Base-by-base conservation (phyloP, 2,113 vertebrate genomes). In the Atherinomorus stipes region DNA sequence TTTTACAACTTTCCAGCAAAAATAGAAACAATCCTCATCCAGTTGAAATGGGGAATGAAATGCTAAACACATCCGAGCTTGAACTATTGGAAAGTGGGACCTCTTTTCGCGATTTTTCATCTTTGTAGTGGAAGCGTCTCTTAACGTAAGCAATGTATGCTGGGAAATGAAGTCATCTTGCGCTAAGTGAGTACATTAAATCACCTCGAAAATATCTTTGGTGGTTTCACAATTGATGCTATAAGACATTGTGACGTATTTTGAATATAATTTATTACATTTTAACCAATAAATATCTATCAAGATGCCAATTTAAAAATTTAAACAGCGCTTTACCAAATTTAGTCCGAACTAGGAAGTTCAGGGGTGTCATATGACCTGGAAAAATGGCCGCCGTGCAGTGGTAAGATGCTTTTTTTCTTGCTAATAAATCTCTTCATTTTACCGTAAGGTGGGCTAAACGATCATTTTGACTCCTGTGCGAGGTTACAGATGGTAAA, bases 301-400 rank as follows among this genome's bases (percentile, higher is more conserved):
- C 0, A 4, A 47, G 40, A 0, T 0, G 1, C 0, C 2, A 0
- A 15, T 45, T 23, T 56, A 0, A 45, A 15, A 19, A 8, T 9
- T 51, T 73, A 71, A 50, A 71, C 60, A 7, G 19, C 10, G 0
- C 1, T 65, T 73, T 58, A 7, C 1, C 9, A 0, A 38, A 49
- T 51, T 40, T 28, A 4, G 4, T 18, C 22, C 11, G 25, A 82
- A 80, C 64, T 76, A 77, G 89, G 92, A 93, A 93, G 85, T 85
- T 13, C 31, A 7, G 8, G 6, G 0, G 37, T 23, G 89, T 95
- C 94, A 95, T 64, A 80, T 94, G 94, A 94, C 42, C 53, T 4
- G 67, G 57, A 85, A 90, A 91, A 73, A 95, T 95, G 94, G 92
- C 93, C 80, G 85, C 90, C 16, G 92, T 94, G 69, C 91, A 93